These are phyloP conservation scores for Eristalinus sepulchralis DNA, from an alignment of 2,888 invertebrate genomes.

Conservation along the genomic window DNA sequence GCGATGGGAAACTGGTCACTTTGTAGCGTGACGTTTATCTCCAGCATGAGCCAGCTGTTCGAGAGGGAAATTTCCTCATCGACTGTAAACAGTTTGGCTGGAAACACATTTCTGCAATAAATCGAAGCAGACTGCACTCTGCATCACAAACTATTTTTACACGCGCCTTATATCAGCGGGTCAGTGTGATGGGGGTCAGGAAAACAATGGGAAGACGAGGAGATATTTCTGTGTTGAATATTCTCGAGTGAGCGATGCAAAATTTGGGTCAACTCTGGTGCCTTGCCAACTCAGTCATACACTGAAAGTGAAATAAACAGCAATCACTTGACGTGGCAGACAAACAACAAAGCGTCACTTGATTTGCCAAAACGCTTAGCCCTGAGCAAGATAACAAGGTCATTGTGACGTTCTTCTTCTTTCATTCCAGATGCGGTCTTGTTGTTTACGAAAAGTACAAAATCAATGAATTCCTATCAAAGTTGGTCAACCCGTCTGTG, in stretches of 20 bases:
- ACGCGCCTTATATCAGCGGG: background rate
- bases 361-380: background rate
- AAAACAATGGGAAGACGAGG: background rate
- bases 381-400: background rate
- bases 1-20: background rate
- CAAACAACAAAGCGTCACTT: background rate
- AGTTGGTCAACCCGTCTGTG: slow-evolving; percentile 79
- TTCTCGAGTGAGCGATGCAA: background rate
- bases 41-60: background rate
- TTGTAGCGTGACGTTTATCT: background rate
- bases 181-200: background rate
- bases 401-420: background rate
- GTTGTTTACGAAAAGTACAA: slow-evolving; percentile 78
- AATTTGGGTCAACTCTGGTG: background rate
- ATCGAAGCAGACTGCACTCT: background rate
- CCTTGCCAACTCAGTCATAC: background rate
- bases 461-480: slow-evolving; percentile 78
- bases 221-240: background rate
- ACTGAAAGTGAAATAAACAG: background rate
- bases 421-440: slow-evolving; percentile 78
- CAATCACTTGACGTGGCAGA: background rate
- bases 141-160: background rate
- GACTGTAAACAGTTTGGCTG: slow-evolving; percentile 24
- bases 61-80: slow-evolving; percentile 31
- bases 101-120: slow-evolving; percentile 23